Base-by-base conservation (phyloP, 2,113 vertebrate genomes). In the Vireo altiloquus region DNA sequence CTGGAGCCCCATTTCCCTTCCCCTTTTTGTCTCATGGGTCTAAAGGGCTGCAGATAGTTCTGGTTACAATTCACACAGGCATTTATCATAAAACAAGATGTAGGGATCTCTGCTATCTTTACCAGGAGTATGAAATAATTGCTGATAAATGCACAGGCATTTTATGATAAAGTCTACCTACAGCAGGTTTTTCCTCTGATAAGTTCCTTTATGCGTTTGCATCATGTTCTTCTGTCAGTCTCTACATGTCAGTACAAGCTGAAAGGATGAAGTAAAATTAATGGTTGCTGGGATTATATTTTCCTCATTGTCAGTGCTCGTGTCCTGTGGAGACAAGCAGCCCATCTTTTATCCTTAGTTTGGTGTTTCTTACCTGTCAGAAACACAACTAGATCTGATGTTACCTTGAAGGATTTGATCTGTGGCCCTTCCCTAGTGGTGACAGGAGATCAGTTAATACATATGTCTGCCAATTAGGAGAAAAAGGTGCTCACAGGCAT, bases 301-400 rank as follows among this genome's bases (percentile, higher is more conserved):
- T 71, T 81, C 83, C 28, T 61, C 42, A 42, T 39, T 69, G 50
- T 70, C 72, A 70, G 28, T 70, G 33, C 15, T 57, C 24, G 20
- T 84, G 54, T 77, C n/a, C 70, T 89, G 22, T 91, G 89, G 53
- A 95, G 92, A 91, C 46, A 49, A 91, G 81, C 52, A 87, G 86
- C 59, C 86, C 56, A 69, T 93, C 65, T 76, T 66, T 90, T 82
- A 65, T 79, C 30, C 24, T 90, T 89, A 44, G 89, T 71, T 61
- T 95, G 84, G 90, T 59, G 47, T 92, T 6, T 92, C 54, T 94
- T 70, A 87, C 84, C 85, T 96, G 90, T 95, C 89, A 96, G 70
- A 40, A 64, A 10, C 54, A 78, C 65, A 92, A 76, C 17, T 92
- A 76, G 46, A 66, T 94, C 65, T 96, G 64, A 72, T 87, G 42